Evolutionary conservation across 2,113 vertebrate species (phyloP).

Genomic region (Pelecanus crispus): DNA sequence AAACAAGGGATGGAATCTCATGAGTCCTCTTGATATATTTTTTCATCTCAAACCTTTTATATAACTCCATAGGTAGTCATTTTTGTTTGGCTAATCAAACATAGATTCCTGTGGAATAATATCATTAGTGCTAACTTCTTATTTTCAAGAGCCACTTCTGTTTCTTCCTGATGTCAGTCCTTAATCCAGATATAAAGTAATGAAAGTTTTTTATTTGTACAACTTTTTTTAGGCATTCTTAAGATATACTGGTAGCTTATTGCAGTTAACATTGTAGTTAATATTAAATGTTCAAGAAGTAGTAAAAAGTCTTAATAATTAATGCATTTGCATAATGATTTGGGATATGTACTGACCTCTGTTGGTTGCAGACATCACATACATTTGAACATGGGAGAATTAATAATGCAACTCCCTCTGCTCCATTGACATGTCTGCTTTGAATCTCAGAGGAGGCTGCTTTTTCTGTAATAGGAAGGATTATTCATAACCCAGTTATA

Average conservation of each 20-base stretch:
- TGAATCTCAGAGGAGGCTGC: not conserved
- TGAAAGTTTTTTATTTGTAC: not conserved
- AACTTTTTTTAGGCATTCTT: not conserved
- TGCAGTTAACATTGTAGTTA: not conserved
- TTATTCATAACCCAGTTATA: conserved; percentile 3
- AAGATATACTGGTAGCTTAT: not conserved
- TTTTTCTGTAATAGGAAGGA: not conserved
- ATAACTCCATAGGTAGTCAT: not conserved
- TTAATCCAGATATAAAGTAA: not conserved
- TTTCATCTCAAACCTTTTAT: not conserved
- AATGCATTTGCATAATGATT: not conserved
- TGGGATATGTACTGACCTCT: not conserved
- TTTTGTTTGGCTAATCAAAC: not conserved
- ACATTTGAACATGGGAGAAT: not conserved
- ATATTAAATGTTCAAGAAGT: not conserved
- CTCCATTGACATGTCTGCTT: not conserved
- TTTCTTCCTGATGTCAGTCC: not conserved
- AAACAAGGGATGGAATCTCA: not conserved
- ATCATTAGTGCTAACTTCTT: not conserved
- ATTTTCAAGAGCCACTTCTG: not conserved
- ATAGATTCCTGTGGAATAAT: not conserved
- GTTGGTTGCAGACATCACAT: not conserved
- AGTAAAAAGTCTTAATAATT: not conserved
- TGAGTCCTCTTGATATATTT: not conserved
- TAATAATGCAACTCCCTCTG: not conserved